Percentiles rank a stretch among this genome's conserved stretches.
These are phyloP conservation scores for Hydrochoerus hydrochaeris DNA, from an alignment of 2,113 vertebrate species.

Conservation along the genomic window DNA sequence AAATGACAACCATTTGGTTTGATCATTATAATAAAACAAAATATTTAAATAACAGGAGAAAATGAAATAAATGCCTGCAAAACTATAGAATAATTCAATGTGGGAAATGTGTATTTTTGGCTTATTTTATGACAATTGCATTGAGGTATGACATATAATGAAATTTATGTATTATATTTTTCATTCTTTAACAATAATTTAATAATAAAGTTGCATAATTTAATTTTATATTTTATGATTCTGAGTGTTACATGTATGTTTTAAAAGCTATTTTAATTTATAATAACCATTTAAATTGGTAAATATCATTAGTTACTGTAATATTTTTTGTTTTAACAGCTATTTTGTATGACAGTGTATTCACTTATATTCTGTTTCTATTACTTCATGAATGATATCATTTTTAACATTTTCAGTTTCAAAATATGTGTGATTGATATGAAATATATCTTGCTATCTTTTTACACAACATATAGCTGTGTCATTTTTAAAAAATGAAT, in stretches of 20 bases:
- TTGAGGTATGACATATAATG: background rate
- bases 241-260: background rate
- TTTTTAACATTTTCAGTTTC: background rate
- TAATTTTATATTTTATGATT: background rate
- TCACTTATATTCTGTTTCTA: background rate
- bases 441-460: background rate
- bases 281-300: background rate
- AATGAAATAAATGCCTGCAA: background rate
- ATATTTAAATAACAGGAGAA: background rate
- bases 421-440: background rate
- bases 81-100: background rate
- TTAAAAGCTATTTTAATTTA: background rate
- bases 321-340: background rate
- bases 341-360: background rate
- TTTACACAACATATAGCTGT: background rate
- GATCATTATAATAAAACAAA: background rate
- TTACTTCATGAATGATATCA: background rate
- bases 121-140: background rate
- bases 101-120: background rate
- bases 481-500: background rate
- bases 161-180: background rate
- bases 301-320: background rate
- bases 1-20: background rate
- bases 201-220: background rate
- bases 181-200: background rate